These are phyloP conservation scores for Euwallacea fornicatus DNA, from an alignment of 1,140 invertebrate genomes.

Conservation along the genomic window DNA sequence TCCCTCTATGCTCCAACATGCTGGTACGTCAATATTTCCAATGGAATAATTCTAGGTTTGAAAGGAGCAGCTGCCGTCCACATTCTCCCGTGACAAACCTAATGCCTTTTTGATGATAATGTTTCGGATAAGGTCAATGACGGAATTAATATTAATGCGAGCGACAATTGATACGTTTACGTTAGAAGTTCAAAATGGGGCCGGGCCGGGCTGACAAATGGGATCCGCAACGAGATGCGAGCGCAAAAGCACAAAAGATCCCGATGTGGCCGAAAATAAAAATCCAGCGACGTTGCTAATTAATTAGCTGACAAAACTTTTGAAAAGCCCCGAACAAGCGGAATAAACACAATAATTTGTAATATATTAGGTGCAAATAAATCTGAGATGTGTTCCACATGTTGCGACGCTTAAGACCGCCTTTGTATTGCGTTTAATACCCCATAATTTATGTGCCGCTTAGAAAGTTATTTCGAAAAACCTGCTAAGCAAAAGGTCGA, in stretches of 20 bases:
- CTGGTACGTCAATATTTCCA: constrained; percentile 29
- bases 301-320: constrained; percentile 33
- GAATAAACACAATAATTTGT: constrained; percentile 37
- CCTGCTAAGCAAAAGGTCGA: constrained; percentile 9
- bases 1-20: constrained; percentile 25
- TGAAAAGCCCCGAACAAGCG: constrained; percentile 27
- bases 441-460: constrained; percentile 25
- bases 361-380: constrained; percentile 37
- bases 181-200: too few species aligned
- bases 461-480: constrained; percentile 38
- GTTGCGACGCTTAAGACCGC: constrained; percentile 16
- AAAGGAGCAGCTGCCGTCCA: constrained; percentile 19
- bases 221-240: background rate
- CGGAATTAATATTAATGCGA: constrained; percentile 11
- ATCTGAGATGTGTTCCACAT: constrained; percentile 32
- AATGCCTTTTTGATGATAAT: constrained; percentile 36
- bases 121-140: constrained; percentile 11
- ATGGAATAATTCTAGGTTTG: constrained; percentile 35
- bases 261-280: constrained; percentile 21
- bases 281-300: constrained; percentile 18
- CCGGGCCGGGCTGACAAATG: background rate
- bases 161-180: background rate
- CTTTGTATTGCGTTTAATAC: constrained; percentile 30
- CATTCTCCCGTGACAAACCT: constrained; percentile 7
- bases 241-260: constrained; percentile 25